Conservation (phyloP, 2,113 vertebrate genomes). For the Oncorhynchus masou region DNA sequence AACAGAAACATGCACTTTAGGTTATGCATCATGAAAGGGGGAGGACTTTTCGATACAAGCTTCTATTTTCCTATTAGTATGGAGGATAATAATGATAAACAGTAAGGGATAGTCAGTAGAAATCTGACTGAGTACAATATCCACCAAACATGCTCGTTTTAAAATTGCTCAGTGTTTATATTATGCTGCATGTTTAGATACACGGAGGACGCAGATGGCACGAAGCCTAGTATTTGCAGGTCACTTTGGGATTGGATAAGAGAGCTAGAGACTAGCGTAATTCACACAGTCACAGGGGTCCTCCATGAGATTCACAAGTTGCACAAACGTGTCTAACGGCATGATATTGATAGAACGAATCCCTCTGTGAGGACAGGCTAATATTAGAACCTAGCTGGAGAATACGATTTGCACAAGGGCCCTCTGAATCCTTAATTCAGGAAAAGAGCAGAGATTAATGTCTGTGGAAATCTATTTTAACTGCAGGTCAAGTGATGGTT, state of each 20-base stretch:
- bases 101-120: too few relatives aligned
- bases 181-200: too few relatives aligned
- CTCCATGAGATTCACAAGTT: slow-evolving; percentile 17
- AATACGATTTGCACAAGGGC: slow-evolving; percentile 45
- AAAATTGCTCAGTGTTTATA: too few relatives aligned
- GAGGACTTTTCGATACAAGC: background rate
- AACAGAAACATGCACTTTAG: too few relatives aligned
- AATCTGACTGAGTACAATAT: too few relatives aligned
- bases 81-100: background rate
- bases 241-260: too few relatives aligned
- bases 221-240: too few relatives aligned
- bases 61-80: background rate
- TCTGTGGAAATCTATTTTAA: slow-evolving; percentile 53
- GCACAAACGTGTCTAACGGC: background rate
- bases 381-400: slow-evolving; percentile 51
- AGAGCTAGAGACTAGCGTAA: too few relatives aligned
- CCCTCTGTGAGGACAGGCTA: slow-evolving; percentile 9
- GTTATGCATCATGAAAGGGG: background rate
- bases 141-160: too few relatives aligned
- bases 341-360: too few relatives aligned
- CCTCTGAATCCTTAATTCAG: slow-evolving; percentile 61
- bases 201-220: too few relatives aligned
- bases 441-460: slow-evolving; percentile 60
- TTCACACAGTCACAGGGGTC: too few relatives aligned
- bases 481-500: slow-evolving; percentile 57